Conservation (phyloP, 2,888 invertebrate species). For the Andrena haemorrhoa region DNA sequence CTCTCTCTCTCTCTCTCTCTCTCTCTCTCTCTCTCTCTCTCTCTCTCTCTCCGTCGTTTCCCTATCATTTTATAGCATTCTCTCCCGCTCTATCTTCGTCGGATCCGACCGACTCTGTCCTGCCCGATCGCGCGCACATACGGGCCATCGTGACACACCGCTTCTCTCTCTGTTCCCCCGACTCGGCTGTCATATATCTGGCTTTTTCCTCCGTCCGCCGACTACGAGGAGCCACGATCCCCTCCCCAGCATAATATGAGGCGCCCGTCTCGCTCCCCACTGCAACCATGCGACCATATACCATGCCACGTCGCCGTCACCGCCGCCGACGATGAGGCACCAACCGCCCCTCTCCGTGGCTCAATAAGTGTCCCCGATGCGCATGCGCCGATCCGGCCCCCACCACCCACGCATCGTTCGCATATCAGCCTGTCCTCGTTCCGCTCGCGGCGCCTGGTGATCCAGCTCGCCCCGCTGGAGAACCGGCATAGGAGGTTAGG, state of each 20-base stretch:
- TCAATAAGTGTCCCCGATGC: slow-evolving; percentile 73
- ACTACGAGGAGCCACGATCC: slow-evolving; percentile 57
- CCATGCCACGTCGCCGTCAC: slow-evolving; percentile 71
- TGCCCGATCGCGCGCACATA: slow-evolving; percentile 25
- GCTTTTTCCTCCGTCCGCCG: slow-evolving; percentile 50
- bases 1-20: no score
- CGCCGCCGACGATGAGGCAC: slow-evolving; percentile 77
- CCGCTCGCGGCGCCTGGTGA: slow-evolving; percentile 53
- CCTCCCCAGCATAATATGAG: slow-evolving; percentile 53
- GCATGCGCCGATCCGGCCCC: slow-evolving; percentile 77
- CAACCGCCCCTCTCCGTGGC: slow-evolving; percentile 76
- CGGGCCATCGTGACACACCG: slow-evolving; percentile 38
- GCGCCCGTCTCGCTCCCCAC: slow-evolving; percentile 56
- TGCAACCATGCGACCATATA: slow-evolving; percentile 60
- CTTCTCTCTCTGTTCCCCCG: slow-evolving; percentile 3
- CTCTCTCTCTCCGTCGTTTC: slow-evolving; percentile 29
- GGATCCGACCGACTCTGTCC: slow-evolving; percentile 18
- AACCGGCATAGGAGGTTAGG: slow-evolving; percentile 81
- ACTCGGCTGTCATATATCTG: slow-evolving; percentile 24
- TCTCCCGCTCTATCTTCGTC: slow-evolving; percentile 36
- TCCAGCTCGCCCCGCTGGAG: slow-evolving; percentile 73
- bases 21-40: no score
- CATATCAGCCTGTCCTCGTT: slow-evolving; percentile 57
- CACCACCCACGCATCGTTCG: slow-evolving; percentile 79
- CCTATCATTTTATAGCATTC: slow-evolving; percentile 18